Conservation (phyloP, 2,888 invertebrate species). For the Watsonalla cultraria region DNA sequence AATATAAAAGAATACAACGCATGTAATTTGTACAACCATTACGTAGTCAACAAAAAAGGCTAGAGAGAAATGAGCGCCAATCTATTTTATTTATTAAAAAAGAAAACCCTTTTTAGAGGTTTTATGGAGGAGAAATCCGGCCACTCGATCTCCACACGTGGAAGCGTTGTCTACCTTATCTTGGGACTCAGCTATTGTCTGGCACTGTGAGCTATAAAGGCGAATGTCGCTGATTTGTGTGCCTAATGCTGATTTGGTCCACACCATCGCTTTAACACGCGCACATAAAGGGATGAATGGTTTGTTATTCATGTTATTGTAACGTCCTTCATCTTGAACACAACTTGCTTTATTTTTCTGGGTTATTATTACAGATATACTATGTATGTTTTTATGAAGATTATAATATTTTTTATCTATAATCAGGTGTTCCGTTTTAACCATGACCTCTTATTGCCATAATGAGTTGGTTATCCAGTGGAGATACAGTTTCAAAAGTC, state of each 20-base stretch:
- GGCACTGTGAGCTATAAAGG: background rate
- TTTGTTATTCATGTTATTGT: background rate
- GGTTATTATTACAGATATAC: too few relatives aligned
- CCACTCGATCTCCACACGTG: constrained; percentile 1
- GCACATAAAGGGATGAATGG: background rate
- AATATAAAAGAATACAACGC: background rate
- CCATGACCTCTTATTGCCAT: too few relatives aligned
- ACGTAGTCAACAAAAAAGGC: background rate
- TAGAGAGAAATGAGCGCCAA: background rate
- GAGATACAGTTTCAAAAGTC: too few relatives aligned
- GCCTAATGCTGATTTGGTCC: background rate
- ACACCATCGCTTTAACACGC: background rate
- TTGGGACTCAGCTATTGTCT: background rate
- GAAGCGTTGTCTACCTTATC: background rate
- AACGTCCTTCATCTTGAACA: background rate
- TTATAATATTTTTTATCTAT: too few relatives aligned
- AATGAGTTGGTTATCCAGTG: too few relatives aligned
- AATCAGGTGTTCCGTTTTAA: too few relatives aligned
- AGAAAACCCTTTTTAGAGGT: background rate
- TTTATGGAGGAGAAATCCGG: constrained; percentile 1
- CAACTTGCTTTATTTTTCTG: background rate
- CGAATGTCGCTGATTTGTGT: constrained; percentile 1
- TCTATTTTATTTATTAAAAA: constrained; percentile 2
- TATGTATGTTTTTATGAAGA: too few relatives aligned
- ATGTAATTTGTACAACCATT: background rate